Percentiles rank a stretch among this genome's conserved stretches.
Conservation (phyloP, 1,140 invertebrate genomes). For the Callitettix versicolor region DNA sequence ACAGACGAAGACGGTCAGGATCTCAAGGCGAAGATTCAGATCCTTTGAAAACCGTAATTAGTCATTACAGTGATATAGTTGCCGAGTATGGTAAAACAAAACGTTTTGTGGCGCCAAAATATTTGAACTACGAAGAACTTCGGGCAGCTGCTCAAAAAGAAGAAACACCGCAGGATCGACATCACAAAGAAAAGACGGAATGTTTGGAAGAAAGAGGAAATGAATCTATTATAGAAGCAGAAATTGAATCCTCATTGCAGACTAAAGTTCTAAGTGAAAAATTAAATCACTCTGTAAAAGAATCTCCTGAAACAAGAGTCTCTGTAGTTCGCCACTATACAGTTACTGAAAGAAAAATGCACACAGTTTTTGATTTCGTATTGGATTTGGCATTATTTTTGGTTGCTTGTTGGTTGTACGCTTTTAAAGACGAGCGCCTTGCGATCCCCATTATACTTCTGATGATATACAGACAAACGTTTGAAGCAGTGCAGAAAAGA, state of each 20-base stretch:
- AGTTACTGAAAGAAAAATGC: slow-evolving; percentile 15
- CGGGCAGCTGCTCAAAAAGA: slow-evolving; percentile 43
- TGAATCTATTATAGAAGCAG: background rate
- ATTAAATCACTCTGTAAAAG: background rate
- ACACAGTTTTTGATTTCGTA: slow-evolving; percentile 20
- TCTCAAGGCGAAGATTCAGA: background rate
- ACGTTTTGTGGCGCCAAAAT: slow-evolving; percentile 40
- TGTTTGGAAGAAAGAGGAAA: background rate
- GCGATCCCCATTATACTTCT: slow-evolving; percentile 63
- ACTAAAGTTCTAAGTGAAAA: background rate
- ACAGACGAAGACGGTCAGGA: slow-evolving; percentile 12
- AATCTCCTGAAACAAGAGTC: background rate
- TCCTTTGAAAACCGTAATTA: slow-evolving; percentile 51
- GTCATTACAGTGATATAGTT: slow-evolving; percentile 71
- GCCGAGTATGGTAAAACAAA: slow-evolving; percentile 48
- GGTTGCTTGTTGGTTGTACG: slow-evolving; percentile 63
- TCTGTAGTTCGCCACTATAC: background rate
- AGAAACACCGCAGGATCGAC: slow-evolving; percentile 16
- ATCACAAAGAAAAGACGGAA: background rate
- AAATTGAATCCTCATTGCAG: background rate
- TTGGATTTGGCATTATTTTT: slow-evolving; percentile 28
- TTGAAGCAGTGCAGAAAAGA: slow-evolving; percentile 42
- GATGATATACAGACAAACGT: slow-evolving; percentile 61
- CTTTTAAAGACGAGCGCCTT: slow-evolving; percentile 63
- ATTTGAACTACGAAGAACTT: slow-evolving; percentile 49